These are phyloP conservation scores for Podabrus alpinus DNA, from an alignment of 2,888 invertebrate species.

Conservation along the genomic window DNA sequence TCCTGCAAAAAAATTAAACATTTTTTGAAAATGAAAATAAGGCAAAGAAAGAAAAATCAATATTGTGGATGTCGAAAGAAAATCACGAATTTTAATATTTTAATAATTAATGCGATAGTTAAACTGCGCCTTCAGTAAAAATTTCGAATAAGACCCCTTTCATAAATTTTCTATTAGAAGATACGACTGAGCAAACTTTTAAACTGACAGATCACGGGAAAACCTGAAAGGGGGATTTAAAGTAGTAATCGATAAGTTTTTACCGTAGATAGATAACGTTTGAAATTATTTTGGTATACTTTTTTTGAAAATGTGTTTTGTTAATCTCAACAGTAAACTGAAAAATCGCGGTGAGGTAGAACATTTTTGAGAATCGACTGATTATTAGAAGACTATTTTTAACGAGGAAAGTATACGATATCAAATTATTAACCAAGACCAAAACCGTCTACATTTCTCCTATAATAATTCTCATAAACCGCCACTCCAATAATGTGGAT, in stretches of 20 bases:
- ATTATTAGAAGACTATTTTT: too few species aligned
- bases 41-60: neutral
- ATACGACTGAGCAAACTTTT: neutral
- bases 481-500: too few species aligned
- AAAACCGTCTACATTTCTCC: too few species aligned
- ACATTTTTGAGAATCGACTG: too few species aligned
- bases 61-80: neutral
- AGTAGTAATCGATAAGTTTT: neutral
- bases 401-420: too few species aligned
- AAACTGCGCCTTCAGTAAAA: neutral
- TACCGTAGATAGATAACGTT: neutral
- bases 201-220: neutral
- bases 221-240: neutral
- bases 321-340: neutral
- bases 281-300: neutral
- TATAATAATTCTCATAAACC: too few species aligned
- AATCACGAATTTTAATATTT: neutral
- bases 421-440: too few species aligned
- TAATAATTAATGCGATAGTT: neutral
- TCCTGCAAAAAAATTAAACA: too few species aligned
- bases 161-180: neutral
- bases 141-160: neutral
- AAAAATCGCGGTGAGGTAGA: too few species aligned
- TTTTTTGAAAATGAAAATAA: neutral
- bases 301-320: neutral